Base-by-base conservation (phyloP, 2,888 invertebrate genomes). In the Creontiades dilutus region DNA sequence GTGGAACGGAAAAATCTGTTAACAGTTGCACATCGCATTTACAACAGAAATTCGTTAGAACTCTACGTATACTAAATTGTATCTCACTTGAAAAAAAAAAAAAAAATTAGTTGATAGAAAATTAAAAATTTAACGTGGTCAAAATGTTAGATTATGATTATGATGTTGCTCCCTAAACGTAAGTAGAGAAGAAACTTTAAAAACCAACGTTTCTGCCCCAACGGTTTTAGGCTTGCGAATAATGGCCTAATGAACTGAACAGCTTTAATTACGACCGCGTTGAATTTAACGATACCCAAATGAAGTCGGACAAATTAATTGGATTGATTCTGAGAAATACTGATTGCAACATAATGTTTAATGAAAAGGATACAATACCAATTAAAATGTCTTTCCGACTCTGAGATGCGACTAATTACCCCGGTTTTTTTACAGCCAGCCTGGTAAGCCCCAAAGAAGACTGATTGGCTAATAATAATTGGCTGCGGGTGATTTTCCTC, bases 341-440 rank as follows among this genome's bases (percentile, higher is more conserved):
- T 57, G 57, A 57, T n/a, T 57, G 57, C 57, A n/a, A 57, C 57
- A n/a, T 57, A 57, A 57, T 57, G 57, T 57, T 57, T 57, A 57
- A 57, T 57, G 57, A 16, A 57, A 57, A 57, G 57, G n/a, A 57
- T 57, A 57, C 14, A 57, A 57, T 37, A 37, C 37, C 37, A 37
- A 37, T 37, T 57, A 7, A n/a, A n/a, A 57, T 57, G 57, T 57
- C n/a, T 57, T 57, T n/a, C 0, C 7, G 57, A n/a, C 57, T 57
- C n/a, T n/a, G n/a, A n/a, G 52, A 12, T 14, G 52, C 16, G 4
- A 52, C 52, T 14, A 12, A 52, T 52, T 52, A 52, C 2, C 16
- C 52, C 14, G 52, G 3, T 2, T 52, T 14, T 52, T 52, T 16
- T 52, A 12, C 52, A 7, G 52, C 11, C 52, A 2, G 14, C 1